Base-by-base conservation (phyloP, 2,888 invertebrate genomes). In the Colletes collaris region DNA sequence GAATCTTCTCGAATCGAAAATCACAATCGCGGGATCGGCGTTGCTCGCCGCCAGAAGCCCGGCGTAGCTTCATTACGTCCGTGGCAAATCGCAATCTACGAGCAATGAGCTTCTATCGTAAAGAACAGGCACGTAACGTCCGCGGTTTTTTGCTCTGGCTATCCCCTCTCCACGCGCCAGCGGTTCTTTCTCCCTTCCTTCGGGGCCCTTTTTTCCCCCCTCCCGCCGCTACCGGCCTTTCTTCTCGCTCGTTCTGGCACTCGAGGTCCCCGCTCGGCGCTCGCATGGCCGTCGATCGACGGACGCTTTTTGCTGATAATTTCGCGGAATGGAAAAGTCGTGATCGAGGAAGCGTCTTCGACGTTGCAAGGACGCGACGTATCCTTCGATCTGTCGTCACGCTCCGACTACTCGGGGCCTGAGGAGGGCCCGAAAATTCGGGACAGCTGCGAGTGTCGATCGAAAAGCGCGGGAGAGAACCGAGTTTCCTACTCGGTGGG, bases 41-140 rank as follows among this genome's bases (percentile, higher is more conserved):
- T 40, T 74, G 79, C 73, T 69, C 71, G 65, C 62, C 74, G 69
- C 73, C 79, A 79, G 76, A 82, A 82, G 83, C 82, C 59, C 87
- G 86, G 87, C 88, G 89, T 85, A 87, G 92, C 89, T 93, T 92
- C 92, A 92, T 93, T 93, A 92, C 91, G 90, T 82, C 91, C 92
- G 91, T 93, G 88, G 90, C 92, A 90, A 93, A 92, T 93, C 90
- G 92, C 91, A 91, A 92, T 92, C 92, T 91, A 90, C 91, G 89
- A 90, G 90, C 90, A 90, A 91, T 91, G 91, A 91, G 91, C 88
- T 88, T 89, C 90, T 91, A 92, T 92, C 91, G 91, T 92, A 91
- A 91, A 91, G 90, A 90, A 91, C 86, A 90, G 86, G 87, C 90
- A 90, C 89, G 90, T 89, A 91, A 89, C 89, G 87, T 82, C 87